Conservation (phyloP, 1,140 invertebrate genomes). For the Bombus polaris region DNA sequence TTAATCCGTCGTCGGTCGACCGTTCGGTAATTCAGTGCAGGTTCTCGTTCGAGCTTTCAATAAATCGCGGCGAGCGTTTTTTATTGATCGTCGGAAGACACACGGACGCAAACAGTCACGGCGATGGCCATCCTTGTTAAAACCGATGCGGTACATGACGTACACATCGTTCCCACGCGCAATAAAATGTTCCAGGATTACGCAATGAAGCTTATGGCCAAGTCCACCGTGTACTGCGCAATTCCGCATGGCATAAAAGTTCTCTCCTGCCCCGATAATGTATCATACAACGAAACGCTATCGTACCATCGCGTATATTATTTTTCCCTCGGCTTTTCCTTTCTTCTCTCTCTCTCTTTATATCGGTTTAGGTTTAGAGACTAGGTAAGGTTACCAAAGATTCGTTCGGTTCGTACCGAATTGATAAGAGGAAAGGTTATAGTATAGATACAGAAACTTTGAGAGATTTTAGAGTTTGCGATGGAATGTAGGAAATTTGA, state of each 20-base stretch:
- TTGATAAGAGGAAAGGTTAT: neutral
- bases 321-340: neutral
- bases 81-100: conserved; percentile 44
- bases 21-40: neutral
- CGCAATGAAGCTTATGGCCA: conserved; percentile 62
- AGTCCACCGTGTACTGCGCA: conserved; percentile 54
- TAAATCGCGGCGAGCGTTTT: conserved; percentile 37
- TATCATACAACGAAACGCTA: conserved; percentile 32
- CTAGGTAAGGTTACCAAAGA: neutral
- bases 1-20: neutral
- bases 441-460: no score
- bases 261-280: conserved; percentile 27
- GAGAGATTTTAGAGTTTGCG: no score
- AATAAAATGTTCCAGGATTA: conserved; percentile 67
- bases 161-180: conserved; percentile 63
- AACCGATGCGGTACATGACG: conserved; percentile 64
- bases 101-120: conserved; percentile 23
- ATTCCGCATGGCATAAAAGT: conserved; percentile 46
- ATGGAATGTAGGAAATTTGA: no score
- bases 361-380: neutral
- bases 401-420: neutral
- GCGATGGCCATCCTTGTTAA: conserved; percentile 52
- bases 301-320: neutral
- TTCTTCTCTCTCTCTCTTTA: neutral
- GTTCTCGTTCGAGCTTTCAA: neutral